phyloP scores from a whole-genome alignment of 1,140 invertebrate species.

The Ruditapes philippinarum region DNA sequence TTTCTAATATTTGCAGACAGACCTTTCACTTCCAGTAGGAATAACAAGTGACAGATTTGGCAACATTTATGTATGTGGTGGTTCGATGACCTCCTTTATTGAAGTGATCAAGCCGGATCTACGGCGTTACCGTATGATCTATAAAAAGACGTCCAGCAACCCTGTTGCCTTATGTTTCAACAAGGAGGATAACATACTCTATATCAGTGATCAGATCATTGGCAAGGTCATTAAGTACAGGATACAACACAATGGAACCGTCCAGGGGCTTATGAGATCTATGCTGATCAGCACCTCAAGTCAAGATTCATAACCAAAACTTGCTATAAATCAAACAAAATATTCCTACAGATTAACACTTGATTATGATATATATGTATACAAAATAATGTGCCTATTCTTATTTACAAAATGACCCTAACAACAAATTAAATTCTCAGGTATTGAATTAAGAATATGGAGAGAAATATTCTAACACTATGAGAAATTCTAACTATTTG shows the following conservation, averaged over 20 bases:
- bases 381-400: too few species aligned
- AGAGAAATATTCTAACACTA: too few species aligned
- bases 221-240: conserved; percentile 44
- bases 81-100: conserved; percentile 54
- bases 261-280: conserved; percentile 35
- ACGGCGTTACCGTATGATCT: conserved; percentile 39
- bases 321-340: too few species aligned
- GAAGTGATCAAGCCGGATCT: conserved; percentile 56
- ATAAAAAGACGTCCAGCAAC: conserved; percentile 48
- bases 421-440: too few species aligned
- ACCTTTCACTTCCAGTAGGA: conserved; percentile 32
- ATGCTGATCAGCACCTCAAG: background rate
- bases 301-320: background rate
- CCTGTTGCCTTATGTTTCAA: conserved; percentile 52
- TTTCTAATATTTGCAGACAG: conserved; percentile 17
- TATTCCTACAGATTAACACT: too few species aligned
- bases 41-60: conserved; percentile 31
- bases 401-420: too few species aligned
- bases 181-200: conserved; percentile 22
- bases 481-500: too few species aligned
- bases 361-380: too few species aligned
- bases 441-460: too few species aligned
- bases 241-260: conserved; percentile 38
- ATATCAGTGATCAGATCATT: conserved; percentile 37
- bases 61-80: conserved; percentile 56